Evolutionary conservation across 2,797 vertebrate genomes (phyloP).

Genomic region (Cirrhinus mrigala): DNA sequence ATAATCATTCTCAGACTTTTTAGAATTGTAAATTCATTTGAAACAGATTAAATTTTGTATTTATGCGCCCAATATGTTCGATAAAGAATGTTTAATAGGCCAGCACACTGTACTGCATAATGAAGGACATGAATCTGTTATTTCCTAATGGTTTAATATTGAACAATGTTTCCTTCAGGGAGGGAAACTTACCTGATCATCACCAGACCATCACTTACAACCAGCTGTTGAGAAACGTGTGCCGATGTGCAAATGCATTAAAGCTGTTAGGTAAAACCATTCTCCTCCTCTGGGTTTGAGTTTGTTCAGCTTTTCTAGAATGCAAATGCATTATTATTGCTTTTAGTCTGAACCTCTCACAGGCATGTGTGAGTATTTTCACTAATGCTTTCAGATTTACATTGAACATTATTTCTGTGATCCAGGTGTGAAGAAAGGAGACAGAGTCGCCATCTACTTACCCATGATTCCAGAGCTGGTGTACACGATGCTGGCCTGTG

Average conservation of each 20-base stretch:
- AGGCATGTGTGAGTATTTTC: not conserved
- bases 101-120: not conserved
- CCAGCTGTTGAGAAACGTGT: constrained; percentile 81
- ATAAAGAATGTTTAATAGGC: not conserved
- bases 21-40: not conserved
- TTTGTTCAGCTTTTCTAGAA: not conserved
- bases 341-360: not conserved
- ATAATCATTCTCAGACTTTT: not conserved
- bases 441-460: constrained; percentile 82
- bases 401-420: not conserved
- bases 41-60: not conserved
- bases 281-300: not conserved
- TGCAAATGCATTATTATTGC: not conserved
- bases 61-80: not conserved
- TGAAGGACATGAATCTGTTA: not conserved
- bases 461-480: constrained; percentile 86
- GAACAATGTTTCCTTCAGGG: constrained; percentile 71
- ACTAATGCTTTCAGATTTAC: not conserved
- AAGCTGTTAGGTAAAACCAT: constrained; percentile 76
- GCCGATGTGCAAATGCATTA: constrained; percentile 82
- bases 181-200: constrained; percentile 81
- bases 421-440: constrained; percentile 81
- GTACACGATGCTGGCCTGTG: constrained; percentile 82
- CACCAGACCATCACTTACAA: constrained; percentile 78
- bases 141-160: not conserved